Base-by-base conservation (phyloP, 2,888 invertebrate species). In the Sphaerophoria rueppellii region DNA sequence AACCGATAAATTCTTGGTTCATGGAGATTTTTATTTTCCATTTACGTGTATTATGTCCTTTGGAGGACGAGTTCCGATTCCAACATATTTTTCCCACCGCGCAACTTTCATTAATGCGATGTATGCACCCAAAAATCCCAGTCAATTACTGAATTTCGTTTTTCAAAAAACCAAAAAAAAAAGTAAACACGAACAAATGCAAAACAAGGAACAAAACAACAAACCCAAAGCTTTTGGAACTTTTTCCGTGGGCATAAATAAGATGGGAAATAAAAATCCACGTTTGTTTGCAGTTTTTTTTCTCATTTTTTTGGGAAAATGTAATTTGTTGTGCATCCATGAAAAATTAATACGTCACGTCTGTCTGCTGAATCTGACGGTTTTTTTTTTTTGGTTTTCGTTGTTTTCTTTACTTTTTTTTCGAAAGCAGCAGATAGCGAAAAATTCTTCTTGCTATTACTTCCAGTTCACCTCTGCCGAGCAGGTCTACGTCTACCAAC, bases 301-400 rank as follows among this genome's bases (percentile, higher is more conserved):
- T 40, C 60, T 43, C 54, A 34, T 65, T 65, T 46, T 43, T 24
- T 61, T n/a, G 43, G 6, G 12, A 58, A 80, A 75, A 83, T 76
- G 83, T 83, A 83, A 83, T 83, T 83, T 80, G 79, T 76, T 83
- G 83, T 83, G 83, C 83, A 83, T 76, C 80, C 80, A 83, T 83
- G 83, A 79, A 83, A 83, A 76, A 80, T 83, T 83, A 83, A 83
- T 80, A 83, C 79, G 75, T 80, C 75, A 83, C 79, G 75, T 76
- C 79, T 72, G 79, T 83, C 79, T 83, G 60, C 48, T 60, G 75
- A 40, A 81, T 67, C 69, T 72, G 72, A 43, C 60, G 48, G 60
- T 67, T 46, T 58, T 40, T 55, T 34, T 40, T 40, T 9, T 6
- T 40, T 43, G 11, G 43, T 43, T 43, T 43, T 43, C 24, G 24